phyloP scores from a whole-genome alignment of 1,140 invertebrate species.

The Drosophila guanche region DNA sequence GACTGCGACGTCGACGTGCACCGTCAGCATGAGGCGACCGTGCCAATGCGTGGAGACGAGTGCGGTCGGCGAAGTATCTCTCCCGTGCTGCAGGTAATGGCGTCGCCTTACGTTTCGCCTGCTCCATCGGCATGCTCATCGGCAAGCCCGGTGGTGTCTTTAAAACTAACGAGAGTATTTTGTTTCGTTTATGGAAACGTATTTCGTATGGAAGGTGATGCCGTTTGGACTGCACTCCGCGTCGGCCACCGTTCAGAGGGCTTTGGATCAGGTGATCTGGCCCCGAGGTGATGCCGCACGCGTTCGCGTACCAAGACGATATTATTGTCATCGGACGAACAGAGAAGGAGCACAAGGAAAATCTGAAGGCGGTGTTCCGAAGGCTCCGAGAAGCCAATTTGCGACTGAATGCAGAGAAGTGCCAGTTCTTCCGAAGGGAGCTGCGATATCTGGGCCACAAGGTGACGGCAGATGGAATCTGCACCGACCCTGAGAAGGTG shows the following conservation, averaged over 20 bases:
- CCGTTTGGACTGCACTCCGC: background rate
- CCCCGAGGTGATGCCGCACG: constrained; percentile 9
- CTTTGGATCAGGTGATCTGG: background rate
- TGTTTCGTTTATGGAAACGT: too few species aligned
- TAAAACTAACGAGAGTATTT: too few species aligned
- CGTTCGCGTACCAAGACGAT: constrained; percentile 13
- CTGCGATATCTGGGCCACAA: background rate
- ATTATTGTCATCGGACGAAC: constrained; percentile 21
- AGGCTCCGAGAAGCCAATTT: background rate
- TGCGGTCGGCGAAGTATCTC: too few species aligned
- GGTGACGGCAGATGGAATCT: background rate
- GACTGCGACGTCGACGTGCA: too few species aligned
- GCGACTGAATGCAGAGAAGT: background rate
- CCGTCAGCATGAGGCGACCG: too few species aligned
- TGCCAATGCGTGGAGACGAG: too few species aligned
- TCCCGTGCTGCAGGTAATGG: too few species aligned
- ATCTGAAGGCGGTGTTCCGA: background rate
- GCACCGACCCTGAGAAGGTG: background rate
- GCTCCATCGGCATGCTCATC: too few species aligned
- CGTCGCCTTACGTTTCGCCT: too few species aligned
- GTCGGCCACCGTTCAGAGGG: background rate
- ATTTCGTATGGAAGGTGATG: background rate
- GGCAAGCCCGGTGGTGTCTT: too few species aligned
- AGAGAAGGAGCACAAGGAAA: background rate
- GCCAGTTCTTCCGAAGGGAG: background rate